Percentiles rank a stretch among this genome's conserved stretches.
Evolutionary conservation across 2,888 invertebrate species (phyloP).

Genomic region (Ecdyonurus torrentis): DNA sequence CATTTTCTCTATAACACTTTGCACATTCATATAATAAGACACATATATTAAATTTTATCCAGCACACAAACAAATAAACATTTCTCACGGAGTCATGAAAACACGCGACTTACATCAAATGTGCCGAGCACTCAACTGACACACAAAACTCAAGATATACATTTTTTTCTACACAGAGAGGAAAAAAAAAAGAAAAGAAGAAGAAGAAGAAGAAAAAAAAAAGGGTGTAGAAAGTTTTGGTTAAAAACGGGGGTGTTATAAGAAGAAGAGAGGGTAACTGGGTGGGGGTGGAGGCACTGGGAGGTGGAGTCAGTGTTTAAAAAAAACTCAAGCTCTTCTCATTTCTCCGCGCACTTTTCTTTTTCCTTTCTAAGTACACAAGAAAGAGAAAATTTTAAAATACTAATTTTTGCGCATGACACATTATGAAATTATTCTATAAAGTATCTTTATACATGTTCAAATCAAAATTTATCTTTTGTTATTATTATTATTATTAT

Average conservation of each 20-base stretch:
- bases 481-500: background rate
- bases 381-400: background rate
- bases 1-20: background rate
- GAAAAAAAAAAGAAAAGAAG: background rate
- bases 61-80: too few species aligned
- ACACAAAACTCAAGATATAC: background rate
- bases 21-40: background rate
- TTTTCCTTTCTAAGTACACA: too few species aligned
- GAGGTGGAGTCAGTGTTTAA: background rate
- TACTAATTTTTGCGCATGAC: background rate
- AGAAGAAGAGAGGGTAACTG: constrained; percentile 2
- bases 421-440: background rate
- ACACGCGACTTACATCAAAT: background rate
- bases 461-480: background rate
- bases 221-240: background rate
- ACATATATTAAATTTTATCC: background rate
- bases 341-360: background rate
- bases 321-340: background rate
- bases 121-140: background rate
- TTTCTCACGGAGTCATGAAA: too few species aligned
- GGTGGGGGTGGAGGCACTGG: background rate
- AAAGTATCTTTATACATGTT: background rate
- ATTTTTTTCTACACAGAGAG: too few species aligned
- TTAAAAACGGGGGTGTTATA: background rate
- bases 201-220: background rate